These are phyloP conservation scores for Xiphorhynchus elegans DNA, from an alignment of 2,113 vertebrate genomes.

Conservation along the genomic window DNA sequence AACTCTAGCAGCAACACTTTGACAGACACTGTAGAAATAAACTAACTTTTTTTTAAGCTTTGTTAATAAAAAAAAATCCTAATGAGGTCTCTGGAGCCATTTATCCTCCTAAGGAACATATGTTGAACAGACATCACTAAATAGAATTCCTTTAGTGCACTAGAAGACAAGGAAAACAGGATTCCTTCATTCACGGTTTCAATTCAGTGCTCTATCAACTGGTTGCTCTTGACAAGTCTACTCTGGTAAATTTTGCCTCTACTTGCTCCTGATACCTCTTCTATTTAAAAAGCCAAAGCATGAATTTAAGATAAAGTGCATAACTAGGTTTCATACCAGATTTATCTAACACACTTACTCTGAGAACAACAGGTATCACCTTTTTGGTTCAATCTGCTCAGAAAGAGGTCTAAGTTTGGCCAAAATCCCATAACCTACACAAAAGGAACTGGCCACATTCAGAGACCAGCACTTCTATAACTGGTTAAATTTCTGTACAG, in stretches of 20 bases:
- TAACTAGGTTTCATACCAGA: not conserved
- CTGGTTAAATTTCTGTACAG: not conserved
- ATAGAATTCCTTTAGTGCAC: not conserved
- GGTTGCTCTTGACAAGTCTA: not conserved
- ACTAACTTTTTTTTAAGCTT: not conserved
- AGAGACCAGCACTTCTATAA: not conserved
- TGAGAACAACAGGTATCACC: not conserved
- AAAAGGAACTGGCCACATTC: not conserved
- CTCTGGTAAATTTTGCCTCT: not conserved
- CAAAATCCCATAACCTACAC: not conserved
- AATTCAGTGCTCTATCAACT: not conserved
- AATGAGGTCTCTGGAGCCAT: not conserved
- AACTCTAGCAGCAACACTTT: not conserved
- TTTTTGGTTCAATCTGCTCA: not conserved
- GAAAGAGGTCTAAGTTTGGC: not conserved
- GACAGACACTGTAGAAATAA: not conserved
- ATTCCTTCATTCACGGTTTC: not conserved
- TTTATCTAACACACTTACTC: not conserved
- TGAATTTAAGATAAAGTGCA: not conserved
- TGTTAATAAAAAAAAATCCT: not conserved
- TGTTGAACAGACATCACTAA: not conserved
- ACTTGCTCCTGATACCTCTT: not conserved
- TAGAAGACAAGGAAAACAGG: not conserved
- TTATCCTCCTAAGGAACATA: not conserved
- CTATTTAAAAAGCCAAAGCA: not conserved